Percentiles rank a stretch among this genome's conserved stretches.
Conservation (phyloP, 2,797 vertebrate genomes). For the Melanotaenia nigrans region DNA sequence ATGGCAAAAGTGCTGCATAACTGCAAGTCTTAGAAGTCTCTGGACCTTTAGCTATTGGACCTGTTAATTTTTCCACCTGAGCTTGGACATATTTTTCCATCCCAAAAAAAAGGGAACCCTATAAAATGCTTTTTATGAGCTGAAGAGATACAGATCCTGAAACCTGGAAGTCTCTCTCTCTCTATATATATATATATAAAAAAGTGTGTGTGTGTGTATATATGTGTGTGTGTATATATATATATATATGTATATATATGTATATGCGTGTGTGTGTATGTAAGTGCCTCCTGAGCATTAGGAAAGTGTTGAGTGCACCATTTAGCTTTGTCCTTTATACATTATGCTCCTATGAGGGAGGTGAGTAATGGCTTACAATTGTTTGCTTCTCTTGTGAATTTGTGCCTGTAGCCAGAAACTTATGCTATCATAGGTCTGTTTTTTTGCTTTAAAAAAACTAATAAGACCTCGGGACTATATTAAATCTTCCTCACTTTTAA, state of each 20-base stretch:
- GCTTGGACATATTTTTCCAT: constrained; percentile 47
- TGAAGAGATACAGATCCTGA: constrained; percentile 42
- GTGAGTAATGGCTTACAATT: constrained; percentile 34
- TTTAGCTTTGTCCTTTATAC: constrained; percentile 48
- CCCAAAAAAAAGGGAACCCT: constrained; percentile 32
- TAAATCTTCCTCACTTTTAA: constrained; percentile 20
- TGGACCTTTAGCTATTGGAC: constrained; percentile 23
- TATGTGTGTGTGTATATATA: too few species aligned
- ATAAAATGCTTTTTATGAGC: constrained; percentile 55
- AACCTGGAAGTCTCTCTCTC: constrained; percentile 3
- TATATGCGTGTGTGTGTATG: constrained; percentile 27
- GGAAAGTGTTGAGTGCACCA: constrained; percentile 54
- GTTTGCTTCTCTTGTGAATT: constrained; percentile 25
- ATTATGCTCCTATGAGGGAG: constrained; percentile 29
- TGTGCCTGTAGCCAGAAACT: not conserved
- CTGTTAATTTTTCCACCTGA: constrained; percentile 55
- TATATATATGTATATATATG: too few species aligned
- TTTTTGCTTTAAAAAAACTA: not conserved
- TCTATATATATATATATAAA: not conserved
- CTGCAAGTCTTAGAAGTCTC: constrained; percentile 18
- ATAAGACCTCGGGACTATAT: not conserved
- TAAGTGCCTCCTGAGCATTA: constrained; percentile 46
- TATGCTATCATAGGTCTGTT: constrained; percentile 3
- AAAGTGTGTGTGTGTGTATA: too few species aligned
- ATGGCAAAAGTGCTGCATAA: constrained; percentile 26